Evolutionary conservation across 2,113 vertebrate genomes (phyloP).

Genomic region (Garra rufa): DNA sequence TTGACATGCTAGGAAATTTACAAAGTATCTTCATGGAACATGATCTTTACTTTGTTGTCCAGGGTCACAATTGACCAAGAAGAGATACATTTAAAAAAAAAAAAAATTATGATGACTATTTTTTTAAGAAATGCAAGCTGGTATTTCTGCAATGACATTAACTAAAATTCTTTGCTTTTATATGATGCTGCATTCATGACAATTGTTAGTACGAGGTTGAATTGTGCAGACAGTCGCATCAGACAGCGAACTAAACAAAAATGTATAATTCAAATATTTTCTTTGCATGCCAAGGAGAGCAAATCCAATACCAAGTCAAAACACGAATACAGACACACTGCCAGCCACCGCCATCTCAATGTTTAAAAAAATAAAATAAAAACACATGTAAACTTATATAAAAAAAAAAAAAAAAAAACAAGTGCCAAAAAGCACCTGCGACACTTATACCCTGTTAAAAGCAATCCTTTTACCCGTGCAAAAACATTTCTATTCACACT

Average conservation of each 20-base stretch:
- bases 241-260: not conserved
- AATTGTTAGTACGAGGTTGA: not conserved
- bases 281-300: not conserved
- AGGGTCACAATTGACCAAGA: too few species aligned
- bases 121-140: not conserved
- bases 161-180: not conserved
- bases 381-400: not conserved
- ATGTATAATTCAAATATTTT: not conserved
- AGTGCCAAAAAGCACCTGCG: slow-evolving; percentile 5
- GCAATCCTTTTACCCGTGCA: slow-evolving; percentile 44
- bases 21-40: too few species aligned
- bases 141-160: not conserved
- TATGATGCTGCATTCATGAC: not conserved
- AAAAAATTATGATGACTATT: not conserved
- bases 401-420: not conserved
- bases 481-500: slow-evolving; percentile 50
- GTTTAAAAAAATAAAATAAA: not conserved
- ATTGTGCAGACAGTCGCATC: not conserved
- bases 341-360: not conserved
- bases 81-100: too few species aligned
- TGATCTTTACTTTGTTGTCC: too few species aligned
- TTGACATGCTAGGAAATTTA: too few species aligned
- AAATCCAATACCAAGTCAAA: not conserved
- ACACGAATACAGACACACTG: not conserved
- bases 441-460: slow-evolving; percentile 25